Base-by-base conservation (phyloP, 2,797 vertebrate species). In the Myotis planiceps region DNA sequence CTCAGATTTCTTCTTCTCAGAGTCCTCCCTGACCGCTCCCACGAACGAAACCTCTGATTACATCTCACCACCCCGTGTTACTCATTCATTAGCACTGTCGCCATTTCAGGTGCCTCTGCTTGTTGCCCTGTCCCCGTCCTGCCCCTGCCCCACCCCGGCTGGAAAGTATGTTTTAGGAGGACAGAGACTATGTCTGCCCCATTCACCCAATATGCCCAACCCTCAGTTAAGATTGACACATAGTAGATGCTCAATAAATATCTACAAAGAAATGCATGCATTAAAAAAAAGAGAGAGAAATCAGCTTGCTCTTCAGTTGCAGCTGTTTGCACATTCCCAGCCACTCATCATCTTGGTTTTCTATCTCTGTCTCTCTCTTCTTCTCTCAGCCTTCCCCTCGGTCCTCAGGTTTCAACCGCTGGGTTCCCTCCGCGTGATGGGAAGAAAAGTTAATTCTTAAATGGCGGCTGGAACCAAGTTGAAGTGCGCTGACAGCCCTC, bases 231-330 rank as follows among this genome's bases (percentile, higher is more conserved):
- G 85, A 27, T 5, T 1, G 7, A 4, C 3, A 14, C 27, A 9
- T n/a, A 72, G 6, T 69, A 90, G 68, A n/a, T 79, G 55, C 66
- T 96, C 82, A 94, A 3, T 63, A 89, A 81, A 69, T 42, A 42
- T 6, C 49, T 63, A 60, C 58, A 29, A 29, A 29, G 58, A 60
- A 60, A 60, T 29, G 58, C 27, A 29, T 60, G 58, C 58, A 60
- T 29, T 60, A 60, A 29, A 60, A 9, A 9, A 55, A 3, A 55
- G 53, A 58, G 55, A 27, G 47, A 45, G 69, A 45, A 32, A 58
- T 32, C 3, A 9, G 0, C 39, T 58, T 42, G 10, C 32, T 34
- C 1, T n/a, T 68, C 34, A 13, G 37, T 81, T 53, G 74, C 55
- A 21, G 10, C n/a, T 6, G 37, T 92, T 23, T 76, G 25, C 10